Percentiles rank a stretch among this genome's conserved stretches.
Evolutionary conservation across 2,888 invertebrate species (phyloP).

Genomic region (Drosophila differens): DNA sequence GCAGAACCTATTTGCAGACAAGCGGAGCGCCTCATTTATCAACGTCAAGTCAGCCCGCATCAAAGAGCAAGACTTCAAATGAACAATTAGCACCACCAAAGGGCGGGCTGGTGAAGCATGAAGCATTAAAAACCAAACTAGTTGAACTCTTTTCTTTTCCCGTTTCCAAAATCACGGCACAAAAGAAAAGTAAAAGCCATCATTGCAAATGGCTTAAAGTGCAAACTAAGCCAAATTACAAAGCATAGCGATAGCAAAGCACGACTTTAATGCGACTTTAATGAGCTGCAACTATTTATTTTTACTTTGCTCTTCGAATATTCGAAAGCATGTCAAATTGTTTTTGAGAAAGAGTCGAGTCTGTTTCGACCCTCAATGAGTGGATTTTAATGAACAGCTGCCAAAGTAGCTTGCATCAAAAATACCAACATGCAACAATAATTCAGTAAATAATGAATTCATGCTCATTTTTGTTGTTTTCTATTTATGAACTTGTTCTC

Average conservation of each 20-base stretch:
- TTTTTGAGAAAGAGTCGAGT: conserved; percentile 2
- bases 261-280: conserved; percentile 60
- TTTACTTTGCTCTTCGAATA: conserved; percentile 10
- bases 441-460: neutral
- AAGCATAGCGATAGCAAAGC: conserved; percentile 3
- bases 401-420: conserved; percentile 4
- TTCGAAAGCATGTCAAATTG: conserved; percentile 51
- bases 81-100: conserved; percentile 43
- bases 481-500: neutral
- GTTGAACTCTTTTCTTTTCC: conserved; percentile 14
- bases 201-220: conserved; percentile 29
- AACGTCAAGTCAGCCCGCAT: conserved; percentile 59
- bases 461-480: neutral
- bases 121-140: conserved; percentile 35
- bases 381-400: conserved; percentile 41
- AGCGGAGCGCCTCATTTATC: conserved; percentile 56
- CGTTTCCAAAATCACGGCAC: conserved; percentile 22
- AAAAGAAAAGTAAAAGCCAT: conserved; percentile 48
- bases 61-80: conserved; percentile 26
- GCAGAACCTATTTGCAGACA: conserved; percentile 5
- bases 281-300: conserved; percentile 50
- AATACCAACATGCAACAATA: conserved; percentile 29
- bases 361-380: conserved; percentile 1
- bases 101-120: conserved; percentile 18
- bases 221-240: conserved; percentile 23